A percentile compares a stretch with the other conserved stretches of the same genome.
Conservation (phyloP, 2,113 vertebrate genomes). For the Anoura caudifer region DNA sequence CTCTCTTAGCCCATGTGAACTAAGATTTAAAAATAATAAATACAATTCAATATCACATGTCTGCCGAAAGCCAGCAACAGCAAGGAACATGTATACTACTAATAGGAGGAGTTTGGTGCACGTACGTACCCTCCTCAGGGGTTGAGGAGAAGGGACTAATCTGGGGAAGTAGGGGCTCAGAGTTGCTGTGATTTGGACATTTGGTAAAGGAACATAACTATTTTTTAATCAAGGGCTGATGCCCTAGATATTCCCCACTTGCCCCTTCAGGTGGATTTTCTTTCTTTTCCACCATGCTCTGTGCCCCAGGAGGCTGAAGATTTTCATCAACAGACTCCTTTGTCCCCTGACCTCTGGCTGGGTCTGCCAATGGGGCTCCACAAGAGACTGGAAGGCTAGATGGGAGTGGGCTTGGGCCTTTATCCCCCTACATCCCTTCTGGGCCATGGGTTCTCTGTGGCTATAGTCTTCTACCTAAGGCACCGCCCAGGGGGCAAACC, state of each 20-base stretch:
- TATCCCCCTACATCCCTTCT: background rate
- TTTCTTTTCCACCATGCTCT: background rate
- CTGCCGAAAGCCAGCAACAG: background rate
- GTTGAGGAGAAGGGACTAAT: background rate
- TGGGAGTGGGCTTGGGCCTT: background rate
- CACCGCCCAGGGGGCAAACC: too few species aligned
- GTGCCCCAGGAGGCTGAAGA: background rate
- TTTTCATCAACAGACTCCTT: background rate
- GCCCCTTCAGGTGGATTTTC: background rate
- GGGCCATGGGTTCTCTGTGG: background rate
- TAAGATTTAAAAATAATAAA: background rate
- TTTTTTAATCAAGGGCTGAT: background rate
- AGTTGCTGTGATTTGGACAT: background rate
- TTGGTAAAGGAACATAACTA: background rate
- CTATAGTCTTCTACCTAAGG: background rate
- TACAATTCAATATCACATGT: background rate
- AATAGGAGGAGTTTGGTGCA: background rate
- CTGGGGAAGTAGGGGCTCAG: background rate
- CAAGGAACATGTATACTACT: background rate
- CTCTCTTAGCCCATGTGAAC: background rate
- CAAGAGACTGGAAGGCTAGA: background rate
- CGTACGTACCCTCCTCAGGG: background rate
- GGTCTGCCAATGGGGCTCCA: background rate
- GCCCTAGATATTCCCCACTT: background rate
- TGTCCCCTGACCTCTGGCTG: background rate